Base-by-base conservation (phyloP, 1,140 invertebrate genomes). In the Drosophila lini region DNA sequence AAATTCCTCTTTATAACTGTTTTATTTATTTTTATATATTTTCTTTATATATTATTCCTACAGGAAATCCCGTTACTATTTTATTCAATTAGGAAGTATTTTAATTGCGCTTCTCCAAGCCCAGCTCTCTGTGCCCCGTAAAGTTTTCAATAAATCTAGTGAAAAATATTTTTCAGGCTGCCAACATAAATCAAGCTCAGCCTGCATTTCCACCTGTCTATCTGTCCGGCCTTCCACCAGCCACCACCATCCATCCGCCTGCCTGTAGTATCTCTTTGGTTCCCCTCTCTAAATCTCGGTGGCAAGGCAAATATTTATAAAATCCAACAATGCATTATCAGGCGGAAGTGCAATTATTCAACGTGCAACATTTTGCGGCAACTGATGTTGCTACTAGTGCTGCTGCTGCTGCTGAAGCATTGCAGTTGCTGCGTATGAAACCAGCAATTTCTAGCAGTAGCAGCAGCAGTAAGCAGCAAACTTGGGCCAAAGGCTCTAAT, bases 291-390 rank as follows among this genome's bases (percentile, higher is more conserved):
- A 22, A 32, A 48, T 56, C 56, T 47, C 58, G 22, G 16, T 38
- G 57, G 42, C 79, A 82, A 82, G 80, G 74, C 82, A 89, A 89
- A 89, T 89, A 89, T 89, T 89, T 89, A 89, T 84, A 89, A 89
- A 89, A 89, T 89, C 84, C 84, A 89, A 89, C 84, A 89, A 89
- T 89, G 80, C 81, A 89, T 89, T 90, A 89, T 89, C 84, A 89
- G 83, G 84, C 84, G 84, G 84, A 89, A 89, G 84, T 89, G 84
- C 84, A 89, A 89, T 89, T 89, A 89, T 89, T 89, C 84, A 89
- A 89, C 84, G 84, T 89, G 84, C 84, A 84, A 89, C 78, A 90
- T 89, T 89, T 84, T 89, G 84, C 84, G 63, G 84, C 78, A 86
- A 75, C 79, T 76, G 75, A 86, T 67, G 45, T 57, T 60, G 75